Conservation (phyloP, 2,113 vertebrate genomes). For the Psephotus haematonotus region DNA sequence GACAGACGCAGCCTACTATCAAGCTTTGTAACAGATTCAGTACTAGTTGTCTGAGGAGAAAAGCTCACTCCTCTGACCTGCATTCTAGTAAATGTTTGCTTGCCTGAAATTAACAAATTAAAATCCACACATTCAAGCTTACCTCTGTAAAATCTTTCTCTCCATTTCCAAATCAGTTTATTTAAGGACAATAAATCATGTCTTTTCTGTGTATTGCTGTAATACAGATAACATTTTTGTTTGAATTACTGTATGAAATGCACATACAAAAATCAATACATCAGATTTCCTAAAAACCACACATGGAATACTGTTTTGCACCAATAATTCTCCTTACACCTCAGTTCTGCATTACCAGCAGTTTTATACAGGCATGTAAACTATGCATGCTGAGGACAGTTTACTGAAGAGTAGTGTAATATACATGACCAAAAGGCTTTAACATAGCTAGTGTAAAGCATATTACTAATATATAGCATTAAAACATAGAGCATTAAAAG, state of each 20-base stretch:
- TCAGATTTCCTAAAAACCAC: neutral
- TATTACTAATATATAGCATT: neutral
- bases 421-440: neutral
- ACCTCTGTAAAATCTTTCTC: neutral
- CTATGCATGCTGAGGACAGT: neutral
- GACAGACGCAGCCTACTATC: neutral
- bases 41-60: neutral
- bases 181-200: neutral
- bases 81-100: neutral
- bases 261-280: neutral
- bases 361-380: neutral
- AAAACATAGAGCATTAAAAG: neutral
- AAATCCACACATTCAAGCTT: neutral
- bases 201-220: neutral
- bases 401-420: neutral
- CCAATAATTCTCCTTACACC: neutral
- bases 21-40: neutral
- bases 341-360: neutral
- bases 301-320: neutral
- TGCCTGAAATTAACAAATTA: neutral
- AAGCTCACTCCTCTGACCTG: neutral
- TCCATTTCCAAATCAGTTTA: neutral
- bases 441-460: neutral
- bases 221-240: neutral
- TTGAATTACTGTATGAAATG: neutral